These are phyloP conservation scores for Biston betularia DNA, from an alignment of 2,888 invertebrate species.

Conservation along the genomic window DNA sequence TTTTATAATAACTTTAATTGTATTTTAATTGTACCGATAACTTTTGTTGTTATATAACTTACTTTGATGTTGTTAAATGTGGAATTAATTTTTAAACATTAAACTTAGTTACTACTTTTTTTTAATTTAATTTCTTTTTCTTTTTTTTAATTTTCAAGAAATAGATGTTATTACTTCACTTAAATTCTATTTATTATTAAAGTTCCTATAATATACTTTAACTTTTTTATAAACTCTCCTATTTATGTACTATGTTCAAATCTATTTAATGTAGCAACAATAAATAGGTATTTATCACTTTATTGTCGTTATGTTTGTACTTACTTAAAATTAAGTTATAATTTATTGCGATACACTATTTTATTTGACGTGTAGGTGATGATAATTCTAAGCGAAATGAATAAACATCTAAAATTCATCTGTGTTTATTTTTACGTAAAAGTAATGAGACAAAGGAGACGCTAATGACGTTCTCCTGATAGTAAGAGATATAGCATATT, in stretches of 20 bases:
- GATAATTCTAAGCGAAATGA: neutral
- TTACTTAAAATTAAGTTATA: constrained; percentile 27
- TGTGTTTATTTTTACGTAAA: too few species aligned
- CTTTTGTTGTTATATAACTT: neutral
- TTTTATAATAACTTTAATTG: constrained; percentile 1
- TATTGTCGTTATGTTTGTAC: neutral
- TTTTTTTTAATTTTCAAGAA: neutral
- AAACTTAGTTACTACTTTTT: too few species aligned
- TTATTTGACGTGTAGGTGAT: constrained; percentile 46
- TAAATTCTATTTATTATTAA: too few species aligned
- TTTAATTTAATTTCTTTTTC: too few species aligned
- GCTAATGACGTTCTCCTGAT: too few species aligned
- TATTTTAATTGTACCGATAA: neutral
- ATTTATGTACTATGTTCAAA: neutral
- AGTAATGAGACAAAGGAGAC: too few species aligned
- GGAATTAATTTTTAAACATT: neutral
- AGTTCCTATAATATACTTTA: neutral
- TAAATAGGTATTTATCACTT: neutral
- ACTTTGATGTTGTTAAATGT: constrained; percentile 13
- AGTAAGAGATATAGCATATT: too few species aligned
- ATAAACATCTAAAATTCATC: neutral
- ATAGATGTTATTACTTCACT: too few species aligned
- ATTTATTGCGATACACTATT: constrained; percentile 20
- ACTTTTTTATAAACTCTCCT: neutral
- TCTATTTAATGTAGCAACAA: neutral